Conservation (phyloP, 64 coral and sea anemone species). For the Porites lutea region DNA sequence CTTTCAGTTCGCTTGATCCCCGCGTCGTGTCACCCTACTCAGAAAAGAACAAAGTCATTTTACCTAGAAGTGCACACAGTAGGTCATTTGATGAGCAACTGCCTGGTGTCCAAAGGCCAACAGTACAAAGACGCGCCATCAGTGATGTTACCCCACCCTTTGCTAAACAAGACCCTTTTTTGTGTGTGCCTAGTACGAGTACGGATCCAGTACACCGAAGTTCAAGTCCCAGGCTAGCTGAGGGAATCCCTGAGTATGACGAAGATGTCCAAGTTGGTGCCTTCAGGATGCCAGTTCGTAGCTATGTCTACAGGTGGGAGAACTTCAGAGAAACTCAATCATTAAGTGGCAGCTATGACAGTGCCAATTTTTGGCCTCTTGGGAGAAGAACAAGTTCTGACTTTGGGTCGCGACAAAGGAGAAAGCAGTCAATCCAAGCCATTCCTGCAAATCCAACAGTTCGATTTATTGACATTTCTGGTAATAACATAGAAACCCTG, state of each 20-base stretch:
- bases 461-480: constrained; percentile 82
- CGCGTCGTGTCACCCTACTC: constrained; percentile 73
- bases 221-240: neutral
- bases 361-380: neutral
- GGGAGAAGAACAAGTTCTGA: neutral
- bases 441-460: constrained; percentile 62
- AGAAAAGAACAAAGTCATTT: constrained; percentile 56
- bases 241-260: neutral
- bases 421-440: constrained; percentile 33
- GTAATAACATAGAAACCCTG: constrained; percentile 76
- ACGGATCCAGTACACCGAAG: neutral
- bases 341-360: constrained; percentile 6
- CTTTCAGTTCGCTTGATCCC: constrained; percentile 89
- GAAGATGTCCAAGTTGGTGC: neutral
- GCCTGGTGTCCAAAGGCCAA: neutral
- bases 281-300: constrained; percentile 73
- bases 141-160: constrained; percentile 22
- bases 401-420: constrained; percentile 28
- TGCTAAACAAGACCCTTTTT: neutral
- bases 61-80: constrained; percentile 53
- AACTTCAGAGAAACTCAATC: neutral
- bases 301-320: constrained; percentile 60
- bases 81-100: neutral
- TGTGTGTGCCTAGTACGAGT: neutral
- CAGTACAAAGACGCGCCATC: constrained; percentile 1